Base-by-base conservation (phyloP, 2,113 vertebrate genomes). In the Cyanistes caeruleus region DNA sequence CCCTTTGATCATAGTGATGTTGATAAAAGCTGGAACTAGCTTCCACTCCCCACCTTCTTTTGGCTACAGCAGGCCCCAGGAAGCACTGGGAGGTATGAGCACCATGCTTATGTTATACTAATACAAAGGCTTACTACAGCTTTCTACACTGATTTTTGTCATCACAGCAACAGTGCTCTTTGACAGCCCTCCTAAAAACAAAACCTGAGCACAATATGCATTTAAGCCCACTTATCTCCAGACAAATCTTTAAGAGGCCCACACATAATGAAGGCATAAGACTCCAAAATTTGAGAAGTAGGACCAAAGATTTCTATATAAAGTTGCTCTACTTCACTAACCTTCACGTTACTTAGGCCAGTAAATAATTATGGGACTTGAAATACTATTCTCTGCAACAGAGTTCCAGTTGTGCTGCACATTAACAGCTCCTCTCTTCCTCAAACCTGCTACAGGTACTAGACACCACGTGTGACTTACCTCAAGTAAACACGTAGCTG, bases 1-100 rank as follows among this genome's bases (percentile, higher is more conserved):
- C 72, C 51, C 79, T 97, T 95, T 96, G 90, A 95, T 95, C 59
- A 52, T 2, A 19, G 67, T 67, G 72, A 67, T 95, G 84, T 55
- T 87, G 90, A 91, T 90, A 94, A 94, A 90, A 94, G 62, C 84
- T 65, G 43, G 30, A 65, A 69, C 33, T 88, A 94, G 79, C 90
- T 92, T 90, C 73, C 79, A 92, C 88, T 88, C 89, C 90, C 68
- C 14, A 0, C 58, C 86, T 90, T 86, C 62, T 46, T 91, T 69
- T 90, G 72, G 82, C 75, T 86, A 5, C 39, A 25, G 39, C 46
- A 77, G 81, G 72, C 94, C 78, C 11, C 82, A 62, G 94, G 87
- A 91, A 91, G 67, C 75, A 49, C 58, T n/a, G 41, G 67, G 65
- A 95, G n/a, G 37, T 74, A 55, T 16, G 46, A 69, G 63, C 78